Base-by-base conservation (phyloP, 2,113 vertebrate species). In the Myotis yumanensis region DNA sequence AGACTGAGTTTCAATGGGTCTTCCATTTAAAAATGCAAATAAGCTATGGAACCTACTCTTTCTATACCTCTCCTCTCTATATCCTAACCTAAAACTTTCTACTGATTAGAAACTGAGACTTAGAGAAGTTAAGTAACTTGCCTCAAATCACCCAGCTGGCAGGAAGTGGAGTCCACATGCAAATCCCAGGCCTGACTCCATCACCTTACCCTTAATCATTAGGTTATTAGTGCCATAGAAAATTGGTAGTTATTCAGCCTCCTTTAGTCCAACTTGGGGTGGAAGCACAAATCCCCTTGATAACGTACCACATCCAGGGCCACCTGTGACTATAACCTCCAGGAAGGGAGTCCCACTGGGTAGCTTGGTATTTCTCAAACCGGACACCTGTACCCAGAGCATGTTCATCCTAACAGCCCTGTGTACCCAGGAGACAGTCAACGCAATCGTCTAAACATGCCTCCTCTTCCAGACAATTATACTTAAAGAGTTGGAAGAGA, bases 41-140 rank as follows among this genome's bases (percentile, higher is more conserved):
- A 81, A 96, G 59, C 94, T 96, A 88, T 94, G 85, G 96, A 97
- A 98, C 97, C 35, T 2, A 93, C 97, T 98, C 51, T 90, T 32
- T 98, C 95, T 98, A 98, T 97, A 97, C 92, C 76, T 77, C 59
- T 98, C 75, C 30, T 76, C 97, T 97, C 96, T 95, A 97, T 96
- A 97, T 92, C 88, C 97, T 98, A 98, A 96, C 97, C 59, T 62
- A 99, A 98, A 98, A 97, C 59, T 48, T 52, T 80, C 84, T 66
- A 62, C 46, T 40, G 8, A 37, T n/a, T 32, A 73, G n/a, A 68
- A 93, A 81, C 32, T n/a, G 17, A 91, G 46, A 18, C 25, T 84
- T 68, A 80, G 51, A 35, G 37, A 95, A 77, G 6, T 91, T 84
- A 75, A 72, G 22, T 64, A n/a, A 48, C 52, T 62, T 85, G 20